Evolutionary conservation across 2,113 vertebrate genomes (phyloP).

Genomic region (Neogale vison): DNA sequence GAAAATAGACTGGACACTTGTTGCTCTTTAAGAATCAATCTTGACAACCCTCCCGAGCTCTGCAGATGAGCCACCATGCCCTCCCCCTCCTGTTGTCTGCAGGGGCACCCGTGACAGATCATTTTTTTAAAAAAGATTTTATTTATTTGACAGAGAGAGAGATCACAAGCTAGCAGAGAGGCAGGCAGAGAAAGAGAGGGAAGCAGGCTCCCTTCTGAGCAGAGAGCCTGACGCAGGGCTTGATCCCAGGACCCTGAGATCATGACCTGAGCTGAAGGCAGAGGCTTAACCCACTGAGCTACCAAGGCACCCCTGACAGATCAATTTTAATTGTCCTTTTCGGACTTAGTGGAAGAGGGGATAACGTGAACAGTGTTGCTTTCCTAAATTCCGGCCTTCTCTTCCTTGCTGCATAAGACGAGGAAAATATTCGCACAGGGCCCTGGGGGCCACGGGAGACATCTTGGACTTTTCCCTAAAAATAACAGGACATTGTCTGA

Average conservation of each 20-base stretch:
- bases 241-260: too few species aligned
- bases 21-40: background rate
- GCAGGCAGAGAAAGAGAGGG: too few species aligned
- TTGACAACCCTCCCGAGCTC: background rate
- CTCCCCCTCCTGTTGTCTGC: background rate
- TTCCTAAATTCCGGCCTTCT: background rate
- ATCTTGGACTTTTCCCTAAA: background rate
- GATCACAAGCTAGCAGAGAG: too few species aligned
- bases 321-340: background rate
- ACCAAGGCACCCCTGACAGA: background rate
- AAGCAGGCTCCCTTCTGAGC: too few species aligned
- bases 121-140: too few species aligned
- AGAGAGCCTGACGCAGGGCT: too few species aligned
- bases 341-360: background rate
- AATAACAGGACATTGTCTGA: background rate
- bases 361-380: background rate
- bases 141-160: too few species aligned
- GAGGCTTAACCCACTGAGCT: too few species aligned
- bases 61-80: background rate
- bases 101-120: background rate
- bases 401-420: background rate
- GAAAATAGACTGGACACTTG: background rate
- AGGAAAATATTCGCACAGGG: background rate
- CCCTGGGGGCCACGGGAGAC: rapidly evolving
- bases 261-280: too few species aligned